Base-by-base conservation (phyloP, 2,113 vertebrate genomes). In the Hippolais icterina region DNA sequence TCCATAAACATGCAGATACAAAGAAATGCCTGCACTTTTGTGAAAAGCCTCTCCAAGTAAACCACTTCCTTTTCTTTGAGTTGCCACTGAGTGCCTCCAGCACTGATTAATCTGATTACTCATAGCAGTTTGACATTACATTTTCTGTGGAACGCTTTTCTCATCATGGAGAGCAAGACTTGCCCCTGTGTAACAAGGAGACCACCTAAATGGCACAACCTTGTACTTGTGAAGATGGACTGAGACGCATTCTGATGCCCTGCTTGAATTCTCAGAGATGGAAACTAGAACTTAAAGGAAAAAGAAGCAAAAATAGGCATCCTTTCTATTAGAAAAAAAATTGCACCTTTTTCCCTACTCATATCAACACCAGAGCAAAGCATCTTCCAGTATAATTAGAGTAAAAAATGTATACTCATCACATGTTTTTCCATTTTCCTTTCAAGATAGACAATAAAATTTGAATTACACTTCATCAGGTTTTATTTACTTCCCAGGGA, bases 101-200 rank as follows among this genome's bases (percentile, higher is more conserved):
- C 80, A 95, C n/a, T 79, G 87, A 93, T 89, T 95, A 90, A 91
- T 92, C 54, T 75, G 86, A 94, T 97, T 95, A 82, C 66, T 96
- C 57, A 65, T 7, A 49, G 81, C 37, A 96, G 53, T 46, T 84
- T 94, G 83, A 95, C 78, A 79, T 60, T 84, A 49, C 20, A 35
- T 85, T 93, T 91, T 93, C 53, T 65, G 12, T 57, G 49, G 22
- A 41, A 65, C 15, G 37, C 9, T 59, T 79, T 79, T 39, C 49
- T 82, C 15, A 77, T 74, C 27, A 83, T 2, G 29, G 41, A 68
- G 74, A 87, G n/a, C 33, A 87, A 82, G 49, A 39, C 33, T 88
- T 49, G 18, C 42, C 28, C n/a, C 46, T 57, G 22, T 82, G 41
- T 68, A 72, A 65, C 17, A 17, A 85, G 42, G 18, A 93, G 31